These are phyloP conservation scores for Morinoia aosen DNA, from an alignment of 2,888 invertebrate species.

Conservation along the genomic window DNA sequence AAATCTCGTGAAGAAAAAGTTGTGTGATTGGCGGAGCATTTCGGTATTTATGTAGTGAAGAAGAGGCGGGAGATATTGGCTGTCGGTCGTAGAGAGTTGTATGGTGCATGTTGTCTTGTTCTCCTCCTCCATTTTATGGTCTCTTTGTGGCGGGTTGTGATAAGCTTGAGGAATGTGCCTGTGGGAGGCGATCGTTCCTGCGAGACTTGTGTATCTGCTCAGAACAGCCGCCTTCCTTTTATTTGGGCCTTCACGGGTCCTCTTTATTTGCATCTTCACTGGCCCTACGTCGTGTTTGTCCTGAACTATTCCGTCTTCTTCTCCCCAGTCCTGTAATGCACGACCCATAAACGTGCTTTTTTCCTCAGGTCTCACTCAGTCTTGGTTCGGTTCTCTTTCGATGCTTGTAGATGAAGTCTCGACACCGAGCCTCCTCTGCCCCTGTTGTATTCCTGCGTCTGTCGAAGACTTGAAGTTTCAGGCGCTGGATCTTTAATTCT, in stretches of 20 bases:
- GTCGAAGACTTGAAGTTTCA: slow-evolving; percentile 19
- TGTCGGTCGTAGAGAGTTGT: slow-evolving; percentile 24
- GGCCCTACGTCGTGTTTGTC: slow-evolving; percentile 36
- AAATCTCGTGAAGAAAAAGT: not conserved
- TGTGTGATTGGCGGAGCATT: not conserved
- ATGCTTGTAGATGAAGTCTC: not conserved
- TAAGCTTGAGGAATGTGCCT: slow-evolving; percentile 51
- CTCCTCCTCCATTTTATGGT: slow-evolving; percentile 52
- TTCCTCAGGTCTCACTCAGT: not conserved
- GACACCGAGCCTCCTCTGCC: not conserved
- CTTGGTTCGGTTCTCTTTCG: not conserved
- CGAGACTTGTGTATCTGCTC: slow-evolving; percentile 9
- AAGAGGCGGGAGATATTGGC: slow-evolving; percentile 21
- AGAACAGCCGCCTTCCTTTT: not conserved
- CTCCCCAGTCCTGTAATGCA: not conserved
- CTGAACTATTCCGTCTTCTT: slow-evolving; percentile 14
- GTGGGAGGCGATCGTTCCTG: slow-evolving; percentile 46
- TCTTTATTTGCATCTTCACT: not conserved
- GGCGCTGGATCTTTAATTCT: not conserved
- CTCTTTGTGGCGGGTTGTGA: slow-evolving; percentile 51
- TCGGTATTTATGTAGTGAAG: not conserved
- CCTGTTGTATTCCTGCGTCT: not conserved
- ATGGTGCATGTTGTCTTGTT: slow-evolving; percentile 52
- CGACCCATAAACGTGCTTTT: slow-evolving; percentile 8
- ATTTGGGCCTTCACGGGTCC: not conserved